Base-by-base conservation (phyloP, 1,140 invertebrate genomes). In the Ceratina australensis region DNA sequence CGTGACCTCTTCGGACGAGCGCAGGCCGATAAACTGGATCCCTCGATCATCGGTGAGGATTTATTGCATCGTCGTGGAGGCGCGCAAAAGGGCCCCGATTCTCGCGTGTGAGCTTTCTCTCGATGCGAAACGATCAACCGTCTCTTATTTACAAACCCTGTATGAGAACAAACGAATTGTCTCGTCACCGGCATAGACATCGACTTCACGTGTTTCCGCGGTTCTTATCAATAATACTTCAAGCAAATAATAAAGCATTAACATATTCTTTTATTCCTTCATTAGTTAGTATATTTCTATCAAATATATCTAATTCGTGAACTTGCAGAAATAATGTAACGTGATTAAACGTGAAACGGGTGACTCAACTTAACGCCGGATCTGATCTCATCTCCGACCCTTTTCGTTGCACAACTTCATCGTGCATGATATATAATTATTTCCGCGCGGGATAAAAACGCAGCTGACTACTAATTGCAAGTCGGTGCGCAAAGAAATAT, bases 11-110 rank as follows among this genome's bases (percentile, higher is more conserved):
- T 12, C 12, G 49, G 54, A 68, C 67, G 49, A 49, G 65, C 72
- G 78, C 65, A 47, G 64, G 72, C 64, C 50, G 79, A 78, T 80
- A 80, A 80, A 80, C 74, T 80, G 63, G 75, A 80, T 80, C 75
- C 61, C 79, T 78, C 75, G 66, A 80, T 80, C 74, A 80, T 80
- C 67, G 47, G 60, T 61, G 60, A 66, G 79, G 75, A 80, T 80
- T 80, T 79, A 79, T 79, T 68, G 78, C 78, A 76, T 76, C 78
- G 78, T 75, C 65, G 72, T 66, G 71, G 69, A 74, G 72, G 71
- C 63, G 61, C 63, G 68, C 76, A 78, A 78, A n/a, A 64, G 60
- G 68, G 50, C 42, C 76, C 33, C 68, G 50, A 72, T 72, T 59
- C 68, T 72, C 61, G 69, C 60, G 68, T 59, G 76, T 65, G 76